Percentiles rank a stretch among this genome's conserved stretches.
Conservation (phyloP, 2,113 vertebrate genomes). For the Neopipo cinnamomea region DNA sequence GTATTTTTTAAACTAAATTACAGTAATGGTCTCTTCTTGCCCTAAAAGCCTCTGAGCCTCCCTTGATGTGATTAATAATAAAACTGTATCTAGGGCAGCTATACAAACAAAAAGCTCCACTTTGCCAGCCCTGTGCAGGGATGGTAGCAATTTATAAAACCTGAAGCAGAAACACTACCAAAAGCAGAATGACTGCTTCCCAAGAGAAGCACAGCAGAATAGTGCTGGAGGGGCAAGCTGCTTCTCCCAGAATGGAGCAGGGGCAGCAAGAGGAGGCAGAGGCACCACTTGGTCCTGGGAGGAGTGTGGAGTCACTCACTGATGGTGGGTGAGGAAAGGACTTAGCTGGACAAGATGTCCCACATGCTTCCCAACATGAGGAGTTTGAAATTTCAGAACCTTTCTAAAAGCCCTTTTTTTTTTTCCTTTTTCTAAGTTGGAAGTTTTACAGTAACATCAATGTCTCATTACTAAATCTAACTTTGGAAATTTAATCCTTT, state of each 20-base stretch:
- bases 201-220: accelerated
- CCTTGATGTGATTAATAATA: constrained; percentile 34
- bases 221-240: accelerated
- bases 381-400: background rate
- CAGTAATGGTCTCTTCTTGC: background rate
- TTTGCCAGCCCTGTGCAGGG: background rate
- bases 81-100: background rate
- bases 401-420: background rate
- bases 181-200: background rate
- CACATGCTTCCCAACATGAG: background rate
- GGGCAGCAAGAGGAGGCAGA: accelerated
- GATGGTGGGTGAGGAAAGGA: background rate
- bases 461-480: background rate
- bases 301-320: background rate
- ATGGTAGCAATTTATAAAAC: background rate
- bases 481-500: background rate
- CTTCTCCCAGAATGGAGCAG: background rate
- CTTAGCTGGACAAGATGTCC: accelerated
- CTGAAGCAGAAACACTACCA: background rate
- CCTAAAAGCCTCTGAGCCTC: constrained; percentile 22
- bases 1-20: constrained; percentile 35
- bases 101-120: background rate
- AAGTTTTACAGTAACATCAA: background rate
- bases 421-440: background rate
- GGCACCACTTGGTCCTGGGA: background rate